These are phyloP conservation scores for Oenanthe melanoleuca DNA, from an alignment of 2,113 vertebrate genomes.

Conservation along the genomic window DNA sequence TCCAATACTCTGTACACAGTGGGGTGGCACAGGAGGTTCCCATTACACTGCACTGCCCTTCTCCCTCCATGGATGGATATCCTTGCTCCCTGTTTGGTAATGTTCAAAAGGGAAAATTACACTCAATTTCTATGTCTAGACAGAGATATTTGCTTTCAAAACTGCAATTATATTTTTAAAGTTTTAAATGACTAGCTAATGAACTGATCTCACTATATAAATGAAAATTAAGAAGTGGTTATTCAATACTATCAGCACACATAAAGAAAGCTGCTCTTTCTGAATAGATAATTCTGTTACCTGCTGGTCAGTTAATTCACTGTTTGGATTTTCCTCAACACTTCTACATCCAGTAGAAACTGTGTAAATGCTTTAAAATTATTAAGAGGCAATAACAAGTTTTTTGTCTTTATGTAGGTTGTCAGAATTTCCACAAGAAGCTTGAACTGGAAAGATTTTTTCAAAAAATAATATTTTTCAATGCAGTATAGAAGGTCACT, in stretches of 20 bases:
- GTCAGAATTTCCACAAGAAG: not conserved
- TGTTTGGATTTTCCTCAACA: not conserved
- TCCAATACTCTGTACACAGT: not conserved
- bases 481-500: not conserved
- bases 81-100: not conserved
- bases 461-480: not conserved
- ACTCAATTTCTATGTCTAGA: not conserved
- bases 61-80: not conserved
- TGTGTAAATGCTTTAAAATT: not conserved
- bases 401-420: not conserved
- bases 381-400: not conserved
- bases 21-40: not conserved
- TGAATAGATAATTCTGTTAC: not conserved
- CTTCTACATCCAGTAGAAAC: not conserved
- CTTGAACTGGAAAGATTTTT: not conserved
- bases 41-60: fast-evolving
- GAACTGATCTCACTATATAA: not conserved
- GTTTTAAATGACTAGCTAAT: not conserved
- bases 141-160: not conserved
- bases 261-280: not conserved
- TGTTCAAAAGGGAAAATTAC: not conserved
- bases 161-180: not conserved
- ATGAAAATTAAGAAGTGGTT: not conserved
- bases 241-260: not conserved
- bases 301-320: not conserved